Base-by-base conservation (phyloP, 2,888 invertebrate species). In the Melipona beecheii region DNA sequence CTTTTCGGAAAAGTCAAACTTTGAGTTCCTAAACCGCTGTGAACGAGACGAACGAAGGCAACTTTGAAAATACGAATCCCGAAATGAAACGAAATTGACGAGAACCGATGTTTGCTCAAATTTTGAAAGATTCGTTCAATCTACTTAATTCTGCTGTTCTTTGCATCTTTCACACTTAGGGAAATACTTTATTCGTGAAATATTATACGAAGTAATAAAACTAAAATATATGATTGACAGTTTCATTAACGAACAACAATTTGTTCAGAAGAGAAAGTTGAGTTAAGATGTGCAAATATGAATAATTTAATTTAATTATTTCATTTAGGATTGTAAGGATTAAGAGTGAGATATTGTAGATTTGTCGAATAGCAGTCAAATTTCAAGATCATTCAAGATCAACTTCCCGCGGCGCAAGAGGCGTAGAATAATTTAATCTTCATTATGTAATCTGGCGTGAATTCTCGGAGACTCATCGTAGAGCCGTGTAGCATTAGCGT, bases 391-490 rank as follows among this genome's bases (percentile, higher is more conserved):
- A 21, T n/a, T 15, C 4, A 21, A 13, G 13, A 58, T n/a, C 43
- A 19, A 13, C 13, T 3, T 4, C 15, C 4, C 17, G 4, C 15
- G 9, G 17, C 5, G 3, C 6, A 43, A 13, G 52, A 43, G 64
- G 5, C 4, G 11, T 49, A 24, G 49, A 78, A 66, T n/a, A 49
- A 65, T 78, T 78, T 58, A 66, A 43, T 74, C 65, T 58, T 75
- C 58, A 17, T 74, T 50, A 6, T 31, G 60, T 79, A 69, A 68
- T 66, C 15, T 31, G n/a, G 36, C 52, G 78, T 50, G 60, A 60
- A 43, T 50, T 43, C 19, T 17, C 43, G 60, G 58, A 31, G 50
- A 65, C 66, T 49, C 64, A n/a, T 17, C 27, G 11, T 24, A 27
- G 24, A 54, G 27, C 64, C 50, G 36, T 56, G 1, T 0, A 50